These are phyloP conservation scores for Caenorhabditis plicata DNA, from an alignment of 2,888 invertebrate genomes.

Conservation along the genomic window DNA sequence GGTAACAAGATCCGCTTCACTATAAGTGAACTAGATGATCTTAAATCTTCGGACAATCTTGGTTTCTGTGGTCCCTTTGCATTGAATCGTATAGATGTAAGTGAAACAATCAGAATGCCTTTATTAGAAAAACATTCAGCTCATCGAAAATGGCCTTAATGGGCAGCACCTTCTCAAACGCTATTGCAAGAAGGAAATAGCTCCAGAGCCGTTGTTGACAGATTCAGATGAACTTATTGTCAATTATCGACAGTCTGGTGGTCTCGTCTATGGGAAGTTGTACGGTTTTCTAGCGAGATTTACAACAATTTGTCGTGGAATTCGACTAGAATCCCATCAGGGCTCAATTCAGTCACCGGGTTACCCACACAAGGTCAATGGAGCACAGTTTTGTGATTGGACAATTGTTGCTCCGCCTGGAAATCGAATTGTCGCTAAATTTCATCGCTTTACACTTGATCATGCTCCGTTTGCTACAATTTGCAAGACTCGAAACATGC, in stretches of 20 bases:
- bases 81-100: slow-evolving; percentile 51
- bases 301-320: slow-evolving; percentile 54
- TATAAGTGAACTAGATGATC: slow-evolving; percentile 53
- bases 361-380: slow-evolving; percentile 43
- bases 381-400: slow-evolving; percentile 33
- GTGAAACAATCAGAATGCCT: not conserved
- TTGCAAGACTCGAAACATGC: not conserved
- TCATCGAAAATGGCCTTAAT: slow-evolving; percentile 7
- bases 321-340: slow-evolving; percentile 30
- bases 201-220: slow-evolving; percentile 41
- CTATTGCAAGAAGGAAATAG: slow-evolving; percentile 49
- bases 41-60: slow-evolving; percentile 46
- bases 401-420: slow-evolving; percentile 52
- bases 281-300: slow-evolving; percentile 61
- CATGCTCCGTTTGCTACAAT: not conserved
- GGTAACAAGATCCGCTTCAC: slow-evolving; percentile 56
- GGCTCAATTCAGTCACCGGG: slow-evolving; percentile 63
- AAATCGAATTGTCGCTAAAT: slow-evolving; percentile 41
- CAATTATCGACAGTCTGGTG: slow-evolving; percentile 24
- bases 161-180: slow-evolving; percentile 20
- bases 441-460: slow-evolving; percentile 49
- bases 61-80: slow-evolving; percentile 58
- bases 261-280: slow-evolving; percentile 17
- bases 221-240: slow-evolving; percentile 49
- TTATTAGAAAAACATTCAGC: slow-evolving; percentile 3